phyloP scores from a whole-genome alignment of 2,797 vertebrate species.

The Crenuchus spilurus region DNA sequence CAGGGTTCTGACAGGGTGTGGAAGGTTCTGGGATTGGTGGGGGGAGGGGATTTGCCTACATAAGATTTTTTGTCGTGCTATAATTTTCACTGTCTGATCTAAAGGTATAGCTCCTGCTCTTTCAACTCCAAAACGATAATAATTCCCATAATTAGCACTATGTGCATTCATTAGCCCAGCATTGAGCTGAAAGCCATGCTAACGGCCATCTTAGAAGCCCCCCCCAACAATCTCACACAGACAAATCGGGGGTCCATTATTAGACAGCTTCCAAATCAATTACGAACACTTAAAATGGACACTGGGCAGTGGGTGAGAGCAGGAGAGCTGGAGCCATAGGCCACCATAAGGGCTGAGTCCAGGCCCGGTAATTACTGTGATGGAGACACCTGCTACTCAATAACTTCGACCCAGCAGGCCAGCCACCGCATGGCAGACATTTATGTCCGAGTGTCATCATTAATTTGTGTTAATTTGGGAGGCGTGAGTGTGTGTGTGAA shows the following conservation, averaged over 20 bases:
- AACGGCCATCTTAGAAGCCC: constrained; percentile 68
- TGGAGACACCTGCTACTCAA: constrained; percentile 87
- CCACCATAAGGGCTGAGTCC: constrained; percentile 72
- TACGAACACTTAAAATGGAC: constrained; percentile 80
- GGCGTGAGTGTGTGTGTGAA: constrained; percentile 61
- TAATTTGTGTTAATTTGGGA: constrained; percentile 84
- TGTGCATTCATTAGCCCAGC: constrained; percentile 66
- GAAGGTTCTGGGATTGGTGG: too few relatives aligned
- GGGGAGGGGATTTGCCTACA: too few relatives aligned
- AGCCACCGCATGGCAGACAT: constrained; percentile 78
- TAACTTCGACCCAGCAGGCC: constrained; percentile 82
- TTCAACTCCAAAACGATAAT: neutral
- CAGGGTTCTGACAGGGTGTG: too few relatives aligned
- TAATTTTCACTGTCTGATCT: too few relatives aligned
- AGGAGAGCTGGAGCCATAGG: constrained; percentile 66
- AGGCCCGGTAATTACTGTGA: constrained; percentile 77
- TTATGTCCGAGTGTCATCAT: constrained; percentile 85
- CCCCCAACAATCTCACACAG: constrained; percentile 43
- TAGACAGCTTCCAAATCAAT: constrained; percentile 83
- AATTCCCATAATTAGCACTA: constrained; percentile 72
- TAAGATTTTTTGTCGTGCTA: too few relatives aligned
- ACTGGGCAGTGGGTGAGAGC: constrained; percentile 62
- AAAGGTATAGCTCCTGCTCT: neutral
- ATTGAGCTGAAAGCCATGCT: constrained; percentile 70
- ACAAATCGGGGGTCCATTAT: constrained; percentile 79